These are phyloP conservation scores for Chrysopa pallens DNA, from an alignment of 1,140 invertebrate species.

Conservation along the genomic window DNA sequence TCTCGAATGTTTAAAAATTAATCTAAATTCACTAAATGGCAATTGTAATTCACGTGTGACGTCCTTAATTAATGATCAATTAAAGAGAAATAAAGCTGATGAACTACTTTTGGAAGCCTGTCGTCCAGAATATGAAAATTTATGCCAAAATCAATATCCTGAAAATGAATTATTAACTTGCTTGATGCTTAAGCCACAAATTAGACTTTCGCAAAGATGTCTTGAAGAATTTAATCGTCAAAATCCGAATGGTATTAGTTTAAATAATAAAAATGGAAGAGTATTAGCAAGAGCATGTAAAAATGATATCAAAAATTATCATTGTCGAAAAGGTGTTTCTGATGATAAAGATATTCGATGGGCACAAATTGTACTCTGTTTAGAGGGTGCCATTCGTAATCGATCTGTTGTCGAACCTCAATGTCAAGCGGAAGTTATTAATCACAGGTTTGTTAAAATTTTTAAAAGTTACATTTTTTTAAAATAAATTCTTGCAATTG, in stretches of 20 bases:
- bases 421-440: slow-evolving; percentile 74
- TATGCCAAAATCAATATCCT: slow-evolving; percentile 42
- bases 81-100: slow-evolving; percentile 83
- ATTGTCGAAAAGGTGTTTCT: slow-evolving; percentile 52
- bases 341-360: slow-evolving; percentile 69
- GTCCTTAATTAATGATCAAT: slow-evolving; percentile 72
- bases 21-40: slow-evolving; percentile 33
- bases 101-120: slow-evolving; percentile 80
- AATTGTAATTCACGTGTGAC: slow-evolving; percentile 64
- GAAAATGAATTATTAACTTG: slow-evolving; percentile 82
- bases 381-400: slow-evolving; percentile 72
- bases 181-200: slow-evolving; percentile 69
- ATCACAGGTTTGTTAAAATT: slow-evolving; percentile 33
- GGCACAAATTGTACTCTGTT: slow-evolving; percentile 80
- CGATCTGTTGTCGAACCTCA: slow-evolving; percentile 49
- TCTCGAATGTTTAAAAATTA: slow-evolving; percentile 65
- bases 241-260: slow-evolving; percentile 50
- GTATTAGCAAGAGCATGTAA: slow-evolving; percentile 75
- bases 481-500: no score
- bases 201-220: slow-evolving; percentile 55
- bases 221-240: slow-evolving; percentile 72
- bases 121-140: slow-evolving; percentile 58
- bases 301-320: slow-evolving; percentile 72
- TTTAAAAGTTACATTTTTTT: no score
- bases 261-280: slow-evolving; percentile 82